phyloP scores from a whole-genome alignment of 2,888 invertebrate genomes.

The Epinotia bilunana region DNA sequence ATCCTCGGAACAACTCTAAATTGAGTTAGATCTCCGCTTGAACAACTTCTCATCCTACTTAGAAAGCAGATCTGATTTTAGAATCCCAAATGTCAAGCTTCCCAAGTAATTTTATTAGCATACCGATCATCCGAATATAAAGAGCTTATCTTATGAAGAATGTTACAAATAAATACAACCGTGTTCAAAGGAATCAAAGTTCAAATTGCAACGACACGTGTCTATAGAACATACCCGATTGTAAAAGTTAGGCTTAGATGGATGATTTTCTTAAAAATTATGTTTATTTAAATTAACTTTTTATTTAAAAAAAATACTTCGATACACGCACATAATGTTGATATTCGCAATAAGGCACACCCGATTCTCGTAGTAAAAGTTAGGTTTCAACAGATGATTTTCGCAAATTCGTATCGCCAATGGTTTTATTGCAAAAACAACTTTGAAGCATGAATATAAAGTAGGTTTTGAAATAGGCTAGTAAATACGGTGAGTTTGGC shows the following conservation, averaged over 20 bases:
- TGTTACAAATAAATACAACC: background rate
- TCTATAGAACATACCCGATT: background rate
- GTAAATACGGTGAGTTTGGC: slow-evolving; percentile 2
- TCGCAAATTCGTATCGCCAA: background rate
- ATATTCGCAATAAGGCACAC: background rate
- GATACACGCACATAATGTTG: background rate
- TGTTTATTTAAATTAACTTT: no score
- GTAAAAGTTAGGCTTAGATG: background rate
- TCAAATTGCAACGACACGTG: background rate
- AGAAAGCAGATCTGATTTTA: background rate
- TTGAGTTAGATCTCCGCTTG: background rate
- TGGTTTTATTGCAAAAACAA: background rate
- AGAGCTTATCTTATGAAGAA: background rate
- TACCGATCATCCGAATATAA: slow-evolving; percentile 12
- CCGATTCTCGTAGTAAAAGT: no score
- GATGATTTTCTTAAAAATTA: background rate
- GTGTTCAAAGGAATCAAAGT: background rate
- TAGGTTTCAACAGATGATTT: background rate
- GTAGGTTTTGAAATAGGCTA: background rate
- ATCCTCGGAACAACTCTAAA: background rate
- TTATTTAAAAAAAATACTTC: background rate
- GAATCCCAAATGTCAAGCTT: slow-evolving; percentile 16
- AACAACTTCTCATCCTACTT: slow-evolving; percentile 3
- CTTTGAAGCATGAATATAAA: background rate
- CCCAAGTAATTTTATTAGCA: slow-evolving; percentile 27